These are phyloP conservation scores for Solenopsis fugax DNA, from an alignment of 1,140 invertebrate genomes.

Conservation along the genomic window DNA sequence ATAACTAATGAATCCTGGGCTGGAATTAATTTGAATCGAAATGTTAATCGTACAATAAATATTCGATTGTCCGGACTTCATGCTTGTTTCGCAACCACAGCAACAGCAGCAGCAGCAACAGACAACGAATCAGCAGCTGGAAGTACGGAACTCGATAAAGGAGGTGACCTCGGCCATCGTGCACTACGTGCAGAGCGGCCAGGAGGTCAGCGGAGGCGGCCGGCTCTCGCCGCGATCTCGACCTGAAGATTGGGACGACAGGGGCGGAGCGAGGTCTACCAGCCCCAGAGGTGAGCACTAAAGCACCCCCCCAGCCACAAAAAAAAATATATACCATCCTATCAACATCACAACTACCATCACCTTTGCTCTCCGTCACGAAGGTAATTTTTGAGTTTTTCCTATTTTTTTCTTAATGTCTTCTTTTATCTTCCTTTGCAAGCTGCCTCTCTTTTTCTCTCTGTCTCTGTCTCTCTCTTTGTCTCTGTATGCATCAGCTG, in stretches of 20 bases:
- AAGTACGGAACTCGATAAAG: slow-evolving; percentile 96
- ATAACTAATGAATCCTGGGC: neutral
- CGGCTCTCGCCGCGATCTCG: slow-evolving; percentile 84
- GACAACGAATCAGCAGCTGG: slow-evolving; percentile 89
- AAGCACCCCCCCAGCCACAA: slow-evolving; percentile 80
- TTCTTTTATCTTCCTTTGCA: slow-evolving; percentile 77
- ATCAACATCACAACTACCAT: slow-evolving; percentile 81
- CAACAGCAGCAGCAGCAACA: slow-evolving; percentile 70
- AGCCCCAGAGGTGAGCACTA: slow-evolving; percentile 87
- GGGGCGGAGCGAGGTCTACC: slow-evolving; percentile 84
- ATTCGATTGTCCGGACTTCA: neutral
- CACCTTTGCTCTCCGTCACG: slow-evolving; percentile 83
- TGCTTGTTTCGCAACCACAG: slow-evolving; percentile 71
- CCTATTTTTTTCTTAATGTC: slow-evolving; percentile 74
- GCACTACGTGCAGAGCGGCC: slow-evolving; percentile 93
- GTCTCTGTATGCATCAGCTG: slow-evolving; percentile 58
- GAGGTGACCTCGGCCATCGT: slow-evolving; percentile 97
- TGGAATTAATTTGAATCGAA: neutral
- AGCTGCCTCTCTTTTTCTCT: slow-evolving; percentile 69
- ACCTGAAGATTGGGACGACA: slow-evolving; percentile 84
- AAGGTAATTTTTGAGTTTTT: slow-evolving; percentile 85
- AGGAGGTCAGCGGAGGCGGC: slow-evolving; percentile 86
- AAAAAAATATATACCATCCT: slow-evolving; percentile 79
- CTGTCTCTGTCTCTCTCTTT: slow-evolving; percentile 63
- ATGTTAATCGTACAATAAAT: neutral